Percentiles rank a stretch among this genome's conserved stretches.
Evolutionary conservation across 2,797 vertebrate species (phyloP).

Genomic region (Linurgus olivaceus): DNA sequence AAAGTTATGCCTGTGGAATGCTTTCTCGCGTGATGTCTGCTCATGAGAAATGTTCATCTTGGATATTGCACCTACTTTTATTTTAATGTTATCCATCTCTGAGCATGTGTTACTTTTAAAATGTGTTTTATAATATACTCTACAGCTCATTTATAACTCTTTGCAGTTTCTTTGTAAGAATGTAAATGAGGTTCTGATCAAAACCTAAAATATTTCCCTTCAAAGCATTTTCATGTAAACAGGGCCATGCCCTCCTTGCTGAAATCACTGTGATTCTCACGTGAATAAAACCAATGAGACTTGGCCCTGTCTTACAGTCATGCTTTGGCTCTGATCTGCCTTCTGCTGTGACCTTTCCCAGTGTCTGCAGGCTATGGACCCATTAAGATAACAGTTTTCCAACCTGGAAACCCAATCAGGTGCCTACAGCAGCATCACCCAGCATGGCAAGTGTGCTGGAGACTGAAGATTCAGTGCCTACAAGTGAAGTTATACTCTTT

Average conservation of each 20-base stretch:
- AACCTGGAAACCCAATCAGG: background rate
- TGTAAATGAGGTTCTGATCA: conserved; percentile 63
- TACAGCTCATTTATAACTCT: conserved; percentile 67
- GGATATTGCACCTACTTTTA: conserved; percentile 44
- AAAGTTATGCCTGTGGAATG: conserved; percentile 75
- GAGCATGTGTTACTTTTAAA: conserved; percentile 66
- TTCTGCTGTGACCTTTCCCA: background rate
- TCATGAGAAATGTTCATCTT: conserved; percentile 63
- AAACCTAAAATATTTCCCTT: conserved; percentile 61
- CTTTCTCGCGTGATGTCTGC: conserved; percentile 63
- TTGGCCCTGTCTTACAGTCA: background rate
- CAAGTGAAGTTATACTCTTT: background rate
- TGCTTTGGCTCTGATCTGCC: background rate
- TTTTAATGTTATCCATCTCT: conserved; percentile 53
- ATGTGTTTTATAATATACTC: conserved; percentile 45
- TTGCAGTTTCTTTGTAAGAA: conserved; percentile 48
- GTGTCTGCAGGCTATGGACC: background rate
- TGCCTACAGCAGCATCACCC: background rate
- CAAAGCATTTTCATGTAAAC: conserved; percentile 43
- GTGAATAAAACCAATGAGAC: background rate
- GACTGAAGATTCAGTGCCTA: background rate
- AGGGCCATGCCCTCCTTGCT: background rate
- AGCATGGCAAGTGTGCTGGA: background rate
- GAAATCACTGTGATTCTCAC: background rate
- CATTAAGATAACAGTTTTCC: background rate